phyloP scores from a whole-genome alignment of 2,113 vertebrate species.

The Plectropomus leopardus region DNA sequence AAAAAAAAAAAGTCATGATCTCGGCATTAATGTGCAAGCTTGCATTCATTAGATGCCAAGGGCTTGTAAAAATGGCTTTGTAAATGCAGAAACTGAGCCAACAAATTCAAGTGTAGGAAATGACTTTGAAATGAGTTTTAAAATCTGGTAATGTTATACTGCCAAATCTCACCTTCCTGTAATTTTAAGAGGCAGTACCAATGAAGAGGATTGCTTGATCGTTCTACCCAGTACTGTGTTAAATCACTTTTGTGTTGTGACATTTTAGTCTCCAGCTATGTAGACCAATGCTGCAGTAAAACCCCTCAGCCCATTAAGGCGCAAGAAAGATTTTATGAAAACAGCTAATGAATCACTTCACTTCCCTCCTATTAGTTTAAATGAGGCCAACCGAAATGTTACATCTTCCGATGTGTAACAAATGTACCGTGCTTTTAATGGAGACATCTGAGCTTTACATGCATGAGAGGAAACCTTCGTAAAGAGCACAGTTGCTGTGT shows the following conservation, averaged over 20 bases:
- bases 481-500: constrained; percentile 26
- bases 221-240: not conserved
- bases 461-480: constrained; percentile 36
- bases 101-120: not conserved
- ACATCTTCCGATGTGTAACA: constrained; percentile 34
- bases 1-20: constrained; percentile 12
- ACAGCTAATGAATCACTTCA: constrained; percentile 29
- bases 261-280: constrained; percentile 24
- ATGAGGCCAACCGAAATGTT: constrained; percentile 32
- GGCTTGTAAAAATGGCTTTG: constrained; percentile 13
- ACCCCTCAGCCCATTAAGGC: constrained; percentile 30
- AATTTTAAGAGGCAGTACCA: not conserved
- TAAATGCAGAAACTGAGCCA: constrained; percentile 5
- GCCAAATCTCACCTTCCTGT: not conserved
- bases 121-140: constrained; percentile 1
- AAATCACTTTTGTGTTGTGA: constrained; percentile 28
- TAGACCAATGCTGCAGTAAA: not conserved
- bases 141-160: not conserved
- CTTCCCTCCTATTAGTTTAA: constrained; percentile 48
- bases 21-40: constrained; percentile 28
- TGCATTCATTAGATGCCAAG: constrained; percentile 15
- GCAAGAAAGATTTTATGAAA: constrained; percentile 27
- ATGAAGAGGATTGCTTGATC: not conserved
- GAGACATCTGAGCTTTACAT: constrained; percentile 44
- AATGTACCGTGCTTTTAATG: constrained; percentile 50